Base-by-base conservation (phyloP, 1,140 invertebrate species). In the Drosophila subobscura region DNA sequence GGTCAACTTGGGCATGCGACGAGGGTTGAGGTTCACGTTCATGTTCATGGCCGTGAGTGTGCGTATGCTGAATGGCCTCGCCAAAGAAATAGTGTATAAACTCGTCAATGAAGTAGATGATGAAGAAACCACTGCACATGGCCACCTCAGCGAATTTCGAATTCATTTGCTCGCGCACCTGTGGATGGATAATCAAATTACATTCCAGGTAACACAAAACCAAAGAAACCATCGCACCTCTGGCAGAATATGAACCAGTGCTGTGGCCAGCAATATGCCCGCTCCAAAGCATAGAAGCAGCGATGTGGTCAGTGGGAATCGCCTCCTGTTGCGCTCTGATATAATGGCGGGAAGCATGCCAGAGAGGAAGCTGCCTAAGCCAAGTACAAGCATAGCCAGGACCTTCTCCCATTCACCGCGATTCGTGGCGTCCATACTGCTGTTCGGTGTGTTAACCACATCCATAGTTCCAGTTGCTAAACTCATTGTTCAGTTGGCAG, bases 261-360 rank as follows among this genome's bases (percentile, higher is more conserved):
- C 95, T 1, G 97, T 97, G 0, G 95, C 96, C 14, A 98, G 90
- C 27, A 98, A 93, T 5, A 98, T 96, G 0, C 97, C 97, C 3
- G 95, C 97, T 22, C 96, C 96, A 71, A 97, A 96, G 79, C 96
- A 97, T 0, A 97, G 93, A 7, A 96, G 88, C 10, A 93, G 92
- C 6, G 95, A 96, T 7, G 95, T 92, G 3, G 93, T 76, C 3
- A 95, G 77, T n/a, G 94, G 94, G 47, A 93, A 93, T 14, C 92
- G 79, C 54, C 93, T 91, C 40, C 93, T 91, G 40, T 93, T 92
- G n/a, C 92, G 91, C 14, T 93, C 92, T 3, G 93, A 93, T 55
- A 95, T 93, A 46, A 93, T 93, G 0, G 92, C 92, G 1, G 96
- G 96, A 2, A 95, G 68, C 76, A 96, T 92, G 2, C 96, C 96